These are phyloP conservation scores for Pangasius larnaudii DNA, from an alignment of 2,797 vertebrate species.

Conservation along the genomic window DNA sequence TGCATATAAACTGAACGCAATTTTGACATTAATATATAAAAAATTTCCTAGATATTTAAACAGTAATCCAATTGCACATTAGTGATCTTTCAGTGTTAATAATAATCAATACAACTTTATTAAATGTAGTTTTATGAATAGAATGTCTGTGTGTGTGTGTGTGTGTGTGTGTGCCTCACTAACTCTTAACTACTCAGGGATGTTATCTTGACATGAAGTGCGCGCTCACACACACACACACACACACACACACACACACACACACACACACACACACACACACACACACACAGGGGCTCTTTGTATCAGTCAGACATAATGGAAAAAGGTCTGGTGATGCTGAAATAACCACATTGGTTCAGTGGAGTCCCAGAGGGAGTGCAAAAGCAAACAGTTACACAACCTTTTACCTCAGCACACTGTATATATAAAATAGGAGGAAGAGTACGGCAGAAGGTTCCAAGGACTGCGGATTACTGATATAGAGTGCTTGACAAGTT, in stretches of 20 bases:
- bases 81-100: background rate
- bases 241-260: background rate
- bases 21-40: background rate
- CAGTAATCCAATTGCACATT: background rate
- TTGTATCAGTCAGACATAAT: constrained; percentile 51
- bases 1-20: background rate
- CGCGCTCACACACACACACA: background rate
- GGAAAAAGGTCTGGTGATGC: constrained; percentile 38
- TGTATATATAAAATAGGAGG: background rate
- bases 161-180: background rate
- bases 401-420: constrained; percentile 13
- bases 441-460: background rate
- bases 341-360: constrained; percentile 48
- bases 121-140: constrained; percentile 16
- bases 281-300: constrained; percentile 42
- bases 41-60: background rate
- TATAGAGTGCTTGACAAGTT: background rate
- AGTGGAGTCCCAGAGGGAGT: constrained; percentile 32
- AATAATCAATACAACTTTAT: background rate
- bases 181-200: background rate
- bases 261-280: background rate
- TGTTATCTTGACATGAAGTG: constrained; percentile 34
- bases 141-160: background rate
- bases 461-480: background rate
- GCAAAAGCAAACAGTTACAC: constrained; percentile 34